A percentile compares a stretch with the other conserved stretches of the same genome.
Evolutionary conservation across 2,797 vertebrate genomes (phyloP).

Genomic region (Nasua narica): DNA sequence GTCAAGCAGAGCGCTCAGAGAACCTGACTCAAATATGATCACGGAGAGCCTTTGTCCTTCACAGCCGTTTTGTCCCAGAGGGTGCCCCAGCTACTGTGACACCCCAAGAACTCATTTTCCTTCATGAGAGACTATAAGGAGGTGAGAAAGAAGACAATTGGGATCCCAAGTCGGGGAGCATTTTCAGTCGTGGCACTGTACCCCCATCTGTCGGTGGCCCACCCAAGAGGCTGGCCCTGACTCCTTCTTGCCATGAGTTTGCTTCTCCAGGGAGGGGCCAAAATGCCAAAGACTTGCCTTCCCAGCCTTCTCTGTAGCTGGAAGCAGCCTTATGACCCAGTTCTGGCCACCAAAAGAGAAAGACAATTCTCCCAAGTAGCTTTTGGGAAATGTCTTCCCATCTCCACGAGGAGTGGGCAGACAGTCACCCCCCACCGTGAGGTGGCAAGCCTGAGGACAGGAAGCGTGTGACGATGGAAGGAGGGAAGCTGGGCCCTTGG

Average conservation of each 20-base stretch:
- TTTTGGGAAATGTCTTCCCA: neutral
- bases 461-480: neutral
- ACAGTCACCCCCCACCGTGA: accelerated
- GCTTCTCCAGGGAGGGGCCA: neutral
- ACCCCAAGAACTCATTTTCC: neutral
- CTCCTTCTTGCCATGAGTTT: too few species aligned
- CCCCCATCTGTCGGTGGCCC: neutral
- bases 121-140: neutral
- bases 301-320: neutral
- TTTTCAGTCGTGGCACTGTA: neutral
- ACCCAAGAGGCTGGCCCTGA: neutral
- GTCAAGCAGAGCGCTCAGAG: neutral
- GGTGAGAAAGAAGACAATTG: neutral
- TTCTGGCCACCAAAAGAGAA: neutral
- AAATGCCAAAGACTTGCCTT: neutral
- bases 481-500: neutral
- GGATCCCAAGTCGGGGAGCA: neutral
- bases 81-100: neutral
- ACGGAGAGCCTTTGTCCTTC: neutral
- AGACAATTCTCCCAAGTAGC: neutral
- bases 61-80: neutral
- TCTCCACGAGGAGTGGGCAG: neutral
- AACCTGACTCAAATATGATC: neutral
- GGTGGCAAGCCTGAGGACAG: neutral
- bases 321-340: neutral